Percentiles rank a stretch among this genome's conserved stretches.
phyloP scores from a whole-genome alignment of 2,113 vertebrate species.

The Pycnonotus jocosus region DNA sequence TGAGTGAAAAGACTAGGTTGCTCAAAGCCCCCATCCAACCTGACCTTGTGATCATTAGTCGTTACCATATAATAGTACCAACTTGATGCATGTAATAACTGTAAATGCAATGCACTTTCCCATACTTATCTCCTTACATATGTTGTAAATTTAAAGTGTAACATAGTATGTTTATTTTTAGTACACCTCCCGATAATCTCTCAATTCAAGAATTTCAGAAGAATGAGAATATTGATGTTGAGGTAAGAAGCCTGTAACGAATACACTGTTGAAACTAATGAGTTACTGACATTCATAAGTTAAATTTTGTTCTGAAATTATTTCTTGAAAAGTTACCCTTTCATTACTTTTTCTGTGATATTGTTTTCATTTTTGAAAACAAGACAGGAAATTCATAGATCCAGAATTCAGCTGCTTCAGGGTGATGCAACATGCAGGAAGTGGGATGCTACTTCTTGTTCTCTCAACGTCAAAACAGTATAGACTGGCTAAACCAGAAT shows the following conservation, averaged over 20 bases:
- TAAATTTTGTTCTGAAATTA: neutral
- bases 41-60: neutral
- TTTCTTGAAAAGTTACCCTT: neutral
- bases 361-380: neutral
- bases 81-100: neutral
- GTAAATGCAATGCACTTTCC: neutral
- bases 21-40: neutral
- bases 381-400: neutral
- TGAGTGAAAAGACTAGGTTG: neutral
- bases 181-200: slow-evolving; percentile 94
- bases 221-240: slow-evolving; percentile 95
- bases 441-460: neutral
- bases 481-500: neutral
- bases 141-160: slow-evolving; percentile 35
- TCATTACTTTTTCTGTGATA: neutral
- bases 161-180: slow-evolving; percentile 58
- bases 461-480: neutral
- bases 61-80: neutral
- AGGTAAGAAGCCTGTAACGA: slow-evolving; percentile 74
- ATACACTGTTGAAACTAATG: neutral
- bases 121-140: neutral
- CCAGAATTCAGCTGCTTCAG: neutral
- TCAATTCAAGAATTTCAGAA: slow-evolving; percentile 99
- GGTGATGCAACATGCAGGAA: neutral
- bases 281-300: neutral